Conservation (phyloP, 2,113 vertebrate genomes). For the Anser cygnoides region DNA sequence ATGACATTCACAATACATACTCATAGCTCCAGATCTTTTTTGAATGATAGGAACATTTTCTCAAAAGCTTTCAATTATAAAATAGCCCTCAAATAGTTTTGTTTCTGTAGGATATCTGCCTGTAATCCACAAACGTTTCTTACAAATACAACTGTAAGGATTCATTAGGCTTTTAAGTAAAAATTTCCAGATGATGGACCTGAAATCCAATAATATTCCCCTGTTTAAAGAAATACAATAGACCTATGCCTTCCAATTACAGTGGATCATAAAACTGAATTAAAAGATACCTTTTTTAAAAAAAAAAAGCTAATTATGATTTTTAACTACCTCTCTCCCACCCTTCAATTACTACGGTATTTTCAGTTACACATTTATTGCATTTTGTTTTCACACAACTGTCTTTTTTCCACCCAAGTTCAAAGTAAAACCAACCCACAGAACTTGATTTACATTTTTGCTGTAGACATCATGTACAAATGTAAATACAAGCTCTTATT, state of each 20-base stretch:
- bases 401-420: background rate
- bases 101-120: constrained; percentile 16
- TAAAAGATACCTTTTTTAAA: background rate
- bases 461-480: background rate
- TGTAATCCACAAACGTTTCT: constrained; percentile 39
- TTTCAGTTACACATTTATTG: constrained; percentile 8
- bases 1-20: background rate
- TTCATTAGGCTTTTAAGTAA: background rate
- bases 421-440: constrained; percentile 18
- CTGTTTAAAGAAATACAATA: constrained; percentile 2
- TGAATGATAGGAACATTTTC: constrained; percentile 35
- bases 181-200: constrained; percentile 15
- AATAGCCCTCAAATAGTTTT: constrained; percentile 31
- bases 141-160: constrained; percentile 32
- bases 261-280: background rate
- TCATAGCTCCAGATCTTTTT: constrained; percentile 25
- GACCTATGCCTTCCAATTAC: background rate
- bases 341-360: background rate
- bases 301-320: background rate
- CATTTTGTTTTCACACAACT: background rate
- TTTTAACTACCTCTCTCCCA: background rate
- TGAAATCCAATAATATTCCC: background rate
- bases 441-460: background rate
- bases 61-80: constrained; percentile 40
- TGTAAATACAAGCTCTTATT: constrained; percentile 3